Percentiles rank a stretch among this genome's conserved stretches.
Evolutionary conservation across 53 echinoderm and acorn worm genomes (phyloP).

Genomic region (Holothuria scabra): DNA sequence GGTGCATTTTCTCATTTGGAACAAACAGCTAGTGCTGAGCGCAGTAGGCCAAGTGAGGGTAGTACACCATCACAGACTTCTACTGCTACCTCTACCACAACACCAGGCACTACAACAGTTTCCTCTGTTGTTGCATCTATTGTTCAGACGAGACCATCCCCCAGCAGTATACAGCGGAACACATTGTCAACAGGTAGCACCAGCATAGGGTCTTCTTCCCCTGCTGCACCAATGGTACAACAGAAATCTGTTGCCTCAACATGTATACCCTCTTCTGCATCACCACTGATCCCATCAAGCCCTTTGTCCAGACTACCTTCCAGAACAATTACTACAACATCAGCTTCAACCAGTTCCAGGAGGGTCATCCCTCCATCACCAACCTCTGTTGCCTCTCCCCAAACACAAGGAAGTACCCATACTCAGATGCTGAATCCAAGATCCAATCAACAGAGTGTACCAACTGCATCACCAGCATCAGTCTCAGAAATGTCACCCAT

Average conservation of each 20-base stretch:
- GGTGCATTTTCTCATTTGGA: conserved; percentile 48
- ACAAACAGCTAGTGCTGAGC: conserved; percentile 17
- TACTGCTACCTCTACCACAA: conserved; percentile 23
- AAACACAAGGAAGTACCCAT: conserved; percentile 9
- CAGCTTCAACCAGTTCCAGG: not conserved
- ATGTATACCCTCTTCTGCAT: not conserved
- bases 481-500: conserved; percentile 36
- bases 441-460: not conserved
- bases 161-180: not conserved
- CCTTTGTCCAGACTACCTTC: not conserved
- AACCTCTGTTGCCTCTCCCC: conserved; percentile 1
- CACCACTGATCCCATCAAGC: not conserved
- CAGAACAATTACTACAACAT: not conserved
- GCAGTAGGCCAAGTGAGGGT: not conserved
- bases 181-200: not conserved
- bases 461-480: conserved; percentile 1
- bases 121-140: not conserved
- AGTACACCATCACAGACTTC: not conserved
- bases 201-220: not conserved
- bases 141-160: not conserved
- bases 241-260: not conserved
- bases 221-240: not conserved
- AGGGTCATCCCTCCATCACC: conserved; percentile 5
- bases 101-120: conserved; percentile 12
- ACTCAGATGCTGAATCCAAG: not conserved